These are phyloP conservation scores for Philopedon plagiatum DNA, from an alignment of 2,888 invertebrate species.

Conservation along the genomic window DNA sequence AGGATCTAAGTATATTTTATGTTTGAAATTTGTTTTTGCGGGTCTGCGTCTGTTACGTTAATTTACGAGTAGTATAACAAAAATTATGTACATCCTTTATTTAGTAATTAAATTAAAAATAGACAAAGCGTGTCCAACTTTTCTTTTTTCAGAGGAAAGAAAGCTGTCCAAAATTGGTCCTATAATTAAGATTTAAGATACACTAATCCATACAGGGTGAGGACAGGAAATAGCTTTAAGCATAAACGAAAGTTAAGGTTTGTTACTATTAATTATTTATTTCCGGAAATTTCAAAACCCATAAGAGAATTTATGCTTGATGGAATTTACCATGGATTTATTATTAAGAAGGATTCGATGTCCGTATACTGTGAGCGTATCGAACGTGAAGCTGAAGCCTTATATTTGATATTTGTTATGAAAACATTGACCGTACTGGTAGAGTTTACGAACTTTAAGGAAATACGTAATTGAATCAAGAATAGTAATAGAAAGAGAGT, in stretches of 20 bases:
- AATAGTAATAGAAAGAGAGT: too few relatives aligned
- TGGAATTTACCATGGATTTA: too few relatives aligned
- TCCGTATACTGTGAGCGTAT: too few relatives aligned
- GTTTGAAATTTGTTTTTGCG: slow-evolving; percentile 1
- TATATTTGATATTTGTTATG: too few relatives aligned
- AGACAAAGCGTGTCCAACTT: slow-evolving; percentile 32
- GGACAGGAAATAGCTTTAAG: not conserved
- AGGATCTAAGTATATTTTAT: slow-evolving; percentile 14
- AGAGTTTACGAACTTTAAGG: too few relatives aligned
- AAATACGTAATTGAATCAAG: too few relatives aligned
- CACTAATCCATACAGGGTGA: too few relatives aligned
- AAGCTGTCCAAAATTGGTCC: not conserved
- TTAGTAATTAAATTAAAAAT: slow-evolving; percentile 32
- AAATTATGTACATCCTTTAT: slow-evolving; percentile 32
- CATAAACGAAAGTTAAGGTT: not conserved
- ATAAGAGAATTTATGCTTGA: not conserved
- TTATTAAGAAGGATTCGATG: too few relatives aligned
- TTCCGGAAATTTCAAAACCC: not conserved
- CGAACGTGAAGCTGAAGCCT: too few relatives aligned
- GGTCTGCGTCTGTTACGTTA: slow-evolving; percentile 12
- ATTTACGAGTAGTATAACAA: slow-evolving; percentile 19
- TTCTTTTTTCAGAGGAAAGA: slow-evolving; percentile 14
- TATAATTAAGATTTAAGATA: not conserved
- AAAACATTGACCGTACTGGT: too few relatives aligned
- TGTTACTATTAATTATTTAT: not conserved